phyloP scores from a whole-genome alignment of 1,140 invertebrate species.

The Mycetomoellerius zeteki region DNA sequence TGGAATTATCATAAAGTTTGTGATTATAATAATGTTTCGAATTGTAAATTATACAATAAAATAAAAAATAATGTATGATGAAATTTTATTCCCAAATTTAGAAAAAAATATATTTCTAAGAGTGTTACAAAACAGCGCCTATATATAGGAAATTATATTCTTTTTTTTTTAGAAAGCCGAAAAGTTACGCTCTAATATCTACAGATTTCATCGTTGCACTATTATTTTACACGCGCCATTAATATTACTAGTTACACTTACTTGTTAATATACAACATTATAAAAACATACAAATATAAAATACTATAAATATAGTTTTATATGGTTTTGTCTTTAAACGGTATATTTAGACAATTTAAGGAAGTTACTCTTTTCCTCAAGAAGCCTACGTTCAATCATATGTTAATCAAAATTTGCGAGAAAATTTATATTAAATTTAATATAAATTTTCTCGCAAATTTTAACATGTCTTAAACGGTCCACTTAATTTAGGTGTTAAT shows the following conservation, averaged over 20 bases:
- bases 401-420: not conserved
- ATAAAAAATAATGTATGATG: too few relatives aligned
- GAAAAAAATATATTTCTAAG: too few relatives aligned
- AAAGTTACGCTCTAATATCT: not conserved
- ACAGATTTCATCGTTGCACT: not conserved
- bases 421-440: too few relatives aligned
- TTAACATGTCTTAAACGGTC: too few relatives aligned
- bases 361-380: not conserved
- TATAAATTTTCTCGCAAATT: too few relatives aligned
- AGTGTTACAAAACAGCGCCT: not conserved
- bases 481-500: too few relatives aligned
- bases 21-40: too few relatives aligned
- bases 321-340: not conserved
- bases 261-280: slow-evolving; percentile 3
- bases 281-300: not conserved
- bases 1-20: too few relatives aligned
- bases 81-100: too few relatives aligned
- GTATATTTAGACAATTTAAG: not conserved
- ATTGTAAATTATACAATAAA: too few relatives aligned
- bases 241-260: slow-evolving; percentile 30
- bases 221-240: slow-evolving; percentile 13
- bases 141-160: not conserved
- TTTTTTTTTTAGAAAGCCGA: slow-evolving; percentile 6
- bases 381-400: not conserved
- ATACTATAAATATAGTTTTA: slow-evolving; percentile 4